Percentiles rank a stretch among this genome's conserved stretches.
These are phyloP conservation scores for Hippopotamyrus pictus DNA, from an alignment of 2,797 vertebrate species.

Conservation along the genomic window DNA sequence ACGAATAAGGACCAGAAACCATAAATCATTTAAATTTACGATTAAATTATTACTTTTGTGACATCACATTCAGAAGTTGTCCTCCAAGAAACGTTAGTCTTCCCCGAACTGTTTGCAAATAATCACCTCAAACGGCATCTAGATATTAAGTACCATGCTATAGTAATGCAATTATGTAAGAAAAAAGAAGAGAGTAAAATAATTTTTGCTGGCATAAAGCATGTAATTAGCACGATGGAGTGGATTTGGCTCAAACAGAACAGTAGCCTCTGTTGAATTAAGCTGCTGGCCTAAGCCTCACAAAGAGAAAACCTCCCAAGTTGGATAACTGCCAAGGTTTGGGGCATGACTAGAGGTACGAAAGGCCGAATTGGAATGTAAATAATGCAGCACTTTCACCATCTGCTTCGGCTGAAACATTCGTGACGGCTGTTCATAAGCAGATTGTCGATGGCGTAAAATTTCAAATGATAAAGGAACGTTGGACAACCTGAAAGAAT, in stretches of 20 bases:
- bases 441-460: not conserved
- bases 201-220: not conserved
- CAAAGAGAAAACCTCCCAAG: not conserved
- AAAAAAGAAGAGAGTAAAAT: not conserved
- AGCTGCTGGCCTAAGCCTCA: not conserved
- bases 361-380: not conserved
- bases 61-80: not conserved
- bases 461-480: not conserved
- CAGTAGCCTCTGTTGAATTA: not conserved
- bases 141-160: not conserved
- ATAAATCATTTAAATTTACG: not conserved
- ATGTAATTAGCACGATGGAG: conserved; percentile 11
- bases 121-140: not conserved
- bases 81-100: not conserved
- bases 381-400: not conserved
- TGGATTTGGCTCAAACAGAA: not conserved
- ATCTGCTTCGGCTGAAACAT: not conserved
- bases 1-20: not conserved
- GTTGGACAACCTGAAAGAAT: not conserved
- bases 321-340: not conserved
- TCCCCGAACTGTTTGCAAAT: not conserved
- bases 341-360: not conserved
- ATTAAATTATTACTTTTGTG: not conserved
- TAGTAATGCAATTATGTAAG: not conserved
- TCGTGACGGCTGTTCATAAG: not conserved